Conservation (phyloP, 2,888 invertebrate genomes). For the Tholera decimalis region DNA sequence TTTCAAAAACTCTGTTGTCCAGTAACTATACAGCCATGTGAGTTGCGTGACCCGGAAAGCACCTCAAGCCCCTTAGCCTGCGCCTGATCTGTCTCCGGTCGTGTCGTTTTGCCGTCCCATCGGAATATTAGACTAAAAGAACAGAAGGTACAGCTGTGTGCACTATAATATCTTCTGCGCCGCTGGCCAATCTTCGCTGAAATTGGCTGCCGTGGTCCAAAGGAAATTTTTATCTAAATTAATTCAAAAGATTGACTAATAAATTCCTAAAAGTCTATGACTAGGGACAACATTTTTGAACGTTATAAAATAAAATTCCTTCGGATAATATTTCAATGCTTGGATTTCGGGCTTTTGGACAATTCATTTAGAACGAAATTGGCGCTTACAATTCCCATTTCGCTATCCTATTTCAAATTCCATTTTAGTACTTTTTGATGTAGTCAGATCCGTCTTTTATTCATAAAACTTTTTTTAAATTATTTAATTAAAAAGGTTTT, state of each 20-base stretch:
- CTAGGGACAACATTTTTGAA: constrained; percentile 24
- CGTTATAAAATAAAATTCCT: constrained; percentile 32
- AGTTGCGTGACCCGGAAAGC: no score
- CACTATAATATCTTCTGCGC: no score
- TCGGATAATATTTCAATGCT: constrained; percentile 46
- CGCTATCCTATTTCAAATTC: constrained; percentile 51
- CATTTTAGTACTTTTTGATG: constrained; percentile 26
- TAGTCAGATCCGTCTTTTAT: constrained; percentile 21
- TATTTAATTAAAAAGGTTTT: constrained; percentile 24
- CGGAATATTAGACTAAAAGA: no score
- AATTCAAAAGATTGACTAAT: constrained; percentile 37
- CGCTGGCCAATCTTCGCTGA: no score
- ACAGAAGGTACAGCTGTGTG: no score
- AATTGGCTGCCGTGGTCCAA: no score
- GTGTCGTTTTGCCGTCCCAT: no score
- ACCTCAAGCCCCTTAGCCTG: no score
- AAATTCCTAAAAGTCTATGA: constrained; percentile 14
- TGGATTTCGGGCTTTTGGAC: constrained; percentile 11
- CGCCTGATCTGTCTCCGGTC: no score
- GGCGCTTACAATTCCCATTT: constrained; percentile 50
- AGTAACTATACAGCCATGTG: no score
- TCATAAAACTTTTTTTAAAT: constrained; percentile 17
- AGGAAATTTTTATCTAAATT: no score
- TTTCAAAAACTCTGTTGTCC: no score
- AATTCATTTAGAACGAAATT: constrained; percentile 56